These are phyloP conservation scores for Frieseomelitta varia DNA, from an alignment of 1,140 invertebrate genomes.

Conservation along the genomic window DNA sequence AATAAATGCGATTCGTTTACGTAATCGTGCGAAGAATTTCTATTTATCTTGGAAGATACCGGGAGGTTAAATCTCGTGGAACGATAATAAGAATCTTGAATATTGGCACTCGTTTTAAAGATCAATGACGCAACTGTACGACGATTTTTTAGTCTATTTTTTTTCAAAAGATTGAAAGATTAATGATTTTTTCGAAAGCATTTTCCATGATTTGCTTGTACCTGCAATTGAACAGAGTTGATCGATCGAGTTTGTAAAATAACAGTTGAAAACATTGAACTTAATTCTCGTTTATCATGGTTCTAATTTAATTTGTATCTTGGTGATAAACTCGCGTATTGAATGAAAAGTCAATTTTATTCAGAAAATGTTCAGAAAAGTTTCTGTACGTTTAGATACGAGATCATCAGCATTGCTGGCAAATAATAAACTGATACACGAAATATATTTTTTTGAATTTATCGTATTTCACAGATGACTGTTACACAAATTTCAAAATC, in stretches of 20 bases:
- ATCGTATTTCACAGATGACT: neutral
- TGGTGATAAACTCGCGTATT: neutral
- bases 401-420: no score
- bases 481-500: neutral
- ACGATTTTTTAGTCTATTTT: neutral
- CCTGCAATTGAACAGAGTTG: neutral
- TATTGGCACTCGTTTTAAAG: neutral
- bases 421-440: neutral
- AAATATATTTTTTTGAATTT: neutral
- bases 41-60: neutral
- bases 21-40: neutral
- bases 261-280: neutral
- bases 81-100: neutral
- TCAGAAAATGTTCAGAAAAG: neutral
- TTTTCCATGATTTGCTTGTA: constrained; percentile 5
- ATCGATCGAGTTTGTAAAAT: neutral
- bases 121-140: neutral
- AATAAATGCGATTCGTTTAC: neutral
- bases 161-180: neutral
- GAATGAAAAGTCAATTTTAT: neutral
- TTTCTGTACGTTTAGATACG: neutral
- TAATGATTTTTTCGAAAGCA: neutral
- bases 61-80: neutral
- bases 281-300: neutral
- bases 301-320: neutral